Percentiles rank a stretch among this genome's conserved stretches.
phyloP scores from a whole-genome alignment of 2,113 vertebrate genomes.

The Prolemur simus region DNA sequence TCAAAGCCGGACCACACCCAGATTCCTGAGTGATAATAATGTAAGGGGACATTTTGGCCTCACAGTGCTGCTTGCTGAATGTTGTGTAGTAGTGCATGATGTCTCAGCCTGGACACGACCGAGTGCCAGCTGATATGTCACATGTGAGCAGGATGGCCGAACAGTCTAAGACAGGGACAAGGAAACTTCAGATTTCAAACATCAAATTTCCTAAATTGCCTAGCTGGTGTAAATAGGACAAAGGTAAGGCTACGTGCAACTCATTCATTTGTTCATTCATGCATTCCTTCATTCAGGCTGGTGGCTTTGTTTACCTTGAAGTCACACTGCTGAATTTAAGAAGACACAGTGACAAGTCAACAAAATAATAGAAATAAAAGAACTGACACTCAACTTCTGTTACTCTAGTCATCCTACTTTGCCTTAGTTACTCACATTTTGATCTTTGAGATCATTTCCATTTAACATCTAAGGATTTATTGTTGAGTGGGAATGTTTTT shows the following conservation, averaged over 20 bases:
- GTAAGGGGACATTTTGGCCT: neutral
- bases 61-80: neutral
- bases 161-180: neutral
- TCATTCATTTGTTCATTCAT: neutral
- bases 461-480: neutral
- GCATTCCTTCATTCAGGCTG: neutral
- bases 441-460: conserved; percentile 20
- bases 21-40: neutral
- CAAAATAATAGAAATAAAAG: neutral
- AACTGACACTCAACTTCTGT: neutral
- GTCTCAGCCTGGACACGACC: neutral
- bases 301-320: neutral
- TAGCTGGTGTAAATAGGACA: neutral
- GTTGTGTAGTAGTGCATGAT: neutral
- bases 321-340: neutral
- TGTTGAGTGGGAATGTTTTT: neutral
- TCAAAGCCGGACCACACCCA: neutral
- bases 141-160: neutral
- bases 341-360: neutral
- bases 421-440: neutral
- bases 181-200: neutral
- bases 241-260: neutral
- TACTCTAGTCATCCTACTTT: neutral
- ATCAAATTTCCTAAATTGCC: neutral
- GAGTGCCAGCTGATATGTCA: neutral